Evolutionary conservation across 2,113 vertebrate genomes (phyloP), one percentile per base, ranked within the genome.

Genomic region (Xiphorhynchus elegans): DNA sequence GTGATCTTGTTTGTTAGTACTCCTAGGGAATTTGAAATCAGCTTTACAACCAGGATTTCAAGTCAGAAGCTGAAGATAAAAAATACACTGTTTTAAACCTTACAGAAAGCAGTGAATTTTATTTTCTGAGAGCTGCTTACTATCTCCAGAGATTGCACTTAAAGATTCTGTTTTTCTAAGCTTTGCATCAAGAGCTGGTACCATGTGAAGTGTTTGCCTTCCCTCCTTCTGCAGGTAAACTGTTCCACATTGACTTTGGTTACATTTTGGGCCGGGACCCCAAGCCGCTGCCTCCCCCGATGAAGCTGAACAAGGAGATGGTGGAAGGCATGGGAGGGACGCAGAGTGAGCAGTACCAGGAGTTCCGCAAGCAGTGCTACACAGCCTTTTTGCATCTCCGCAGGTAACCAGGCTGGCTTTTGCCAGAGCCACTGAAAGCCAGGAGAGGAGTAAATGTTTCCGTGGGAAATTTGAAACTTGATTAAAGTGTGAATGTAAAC

Each of bases 291-390:
- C 99, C 99, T 53, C 99, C 99, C 0, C 99, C 99, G 1, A 99
- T 99, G 99, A 99, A 99, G 97, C 98, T 99, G 97, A 99, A 99
- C 93, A 99, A 99, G 84, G 99, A 99, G 96, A 99, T 99, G 99
- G 99, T 99, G 74, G 99, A 99, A 98, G 99, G 99, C 24, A 99
- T 99, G 99, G 99, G 99, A 4, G 99, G 99, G 81, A 99, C 99
- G 2, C 99, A 99, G 97, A 99, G 99, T 4, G 99, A 99, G 82
- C 99, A 99, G 96, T 99, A 99, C 98, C 99, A 99, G 86, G 99
- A 99, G 95, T 99, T 99, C 95, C 99, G 99, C 25, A 99, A 99
- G 87, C 99, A 99, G 96, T 99, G 99, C 93, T 99, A 99, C 96
- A 99, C 99, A 0, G 99, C 99, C 63, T 99, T 99, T 93, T 98